Percentiles rank a stretch among this genome's conserved stretches.
These are phyloP conservation scores for Morinoia aosen DNA, from an alignment of 2,888 invertebrate genomes.

Conservation along the genomic window DNA sequence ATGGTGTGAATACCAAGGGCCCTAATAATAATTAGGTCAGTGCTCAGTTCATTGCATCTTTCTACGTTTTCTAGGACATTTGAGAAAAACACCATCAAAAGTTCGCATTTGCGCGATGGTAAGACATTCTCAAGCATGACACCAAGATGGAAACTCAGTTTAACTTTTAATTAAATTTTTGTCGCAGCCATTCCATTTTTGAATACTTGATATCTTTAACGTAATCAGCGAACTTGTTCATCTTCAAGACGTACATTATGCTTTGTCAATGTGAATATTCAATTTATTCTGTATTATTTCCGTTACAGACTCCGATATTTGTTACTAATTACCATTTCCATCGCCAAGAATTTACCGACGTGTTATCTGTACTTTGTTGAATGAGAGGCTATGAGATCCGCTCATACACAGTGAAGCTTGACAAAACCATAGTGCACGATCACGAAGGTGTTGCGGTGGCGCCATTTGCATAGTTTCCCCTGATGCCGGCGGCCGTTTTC, in stretches of 20 bases:
- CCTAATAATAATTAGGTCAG: no score
- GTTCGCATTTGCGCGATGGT: no score
- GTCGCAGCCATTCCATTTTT: background rate
- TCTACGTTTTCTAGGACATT: no score
- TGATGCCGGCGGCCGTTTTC: background rate
- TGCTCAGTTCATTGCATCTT: no score
- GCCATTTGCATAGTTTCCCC: background rate
- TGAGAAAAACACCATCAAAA: no score
- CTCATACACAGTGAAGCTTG: background rate
- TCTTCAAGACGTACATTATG: background rate
- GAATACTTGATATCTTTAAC: background rate
- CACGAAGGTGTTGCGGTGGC: background rate
- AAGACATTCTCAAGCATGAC: no score
- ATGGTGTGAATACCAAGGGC: no score
- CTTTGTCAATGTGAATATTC: background rate
- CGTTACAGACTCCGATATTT: background rate
- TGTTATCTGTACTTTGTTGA: background rate
- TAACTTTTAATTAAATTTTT: no score
- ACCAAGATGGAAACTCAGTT: no score
- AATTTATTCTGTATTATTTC: background rate
- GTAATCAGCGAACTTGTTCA: background rate
- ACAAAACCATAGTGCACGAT: background rate
- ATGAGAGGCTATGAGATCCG: background rate
- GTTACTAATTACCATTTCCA: background rate
- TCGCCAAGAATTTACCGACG: background rate